Percentiles rank a stretch among this genome's conserved stretches.
Conservation (phyloP, 2,888 invertebrate genomes). For the Himalopsyche kuldschensis region DNA sequence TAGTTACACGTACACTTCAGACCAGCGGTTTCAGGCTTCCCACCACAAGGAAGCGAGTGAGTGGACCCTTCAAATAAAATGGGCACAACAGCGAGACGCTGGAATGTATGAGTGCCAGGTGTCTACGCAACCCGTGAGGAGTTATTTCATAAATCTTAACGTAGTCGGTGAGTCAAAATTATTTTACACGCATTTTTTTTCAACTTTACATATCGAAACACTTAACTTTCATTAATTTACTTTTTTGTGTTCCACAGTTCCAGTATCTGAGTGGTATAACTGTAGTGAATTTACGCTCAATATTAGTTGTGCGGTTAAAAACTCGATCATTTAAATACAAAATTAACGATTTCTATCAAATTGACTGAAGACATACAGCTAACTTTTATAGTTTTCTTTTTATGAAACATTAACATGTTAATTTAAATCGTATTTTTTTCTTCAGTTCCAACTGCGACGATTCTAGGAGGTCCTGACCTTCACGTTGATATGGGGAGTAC, state of each 20-base stretch:
- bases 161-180: constrained; percentile 68
- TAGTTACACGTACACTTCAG: constrained; percentile 73
- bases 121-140: constrained; percentile 76
- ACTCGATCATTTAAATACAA: too few species aligned
- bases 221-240: too few species aligned
- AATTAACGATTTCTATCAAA: too few species aligned
- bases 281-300: too few species aligned
- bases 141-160: constrained; percentile 74
- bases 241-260: too few species aligned
- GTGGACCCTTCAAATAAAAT: constrained; percentile 72
- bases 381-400: too few species aligned
- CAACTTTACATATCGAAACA: too few species aligned
- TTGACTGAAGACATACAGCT: too few species aligned
- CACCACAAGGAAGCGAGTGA: constrained; percentile 67
- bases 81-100: constrained; percentile 69
- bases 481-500: constrained; percentile 86
- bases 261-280: too few species aligned
- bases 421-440: not conserved
- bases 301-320: too few species aligned
- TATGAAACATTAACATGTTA: too few species aligned
- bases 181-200: too few species aligned
- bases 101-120: constrained; percentile 81
- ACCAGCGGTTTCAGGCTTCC: constrained; percentile 73
- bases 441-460: constrained; percentile 79
- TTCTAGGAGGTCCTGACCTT: constrained; percentile 80